A percentile compares a stretch with the other conserved stretches of the same genome.
These are phyloP conservation scores for Leptinotarsa texana DNA, from an alignment of 1,140 invertebrate species.

Conservation along the genomic window DNA sequence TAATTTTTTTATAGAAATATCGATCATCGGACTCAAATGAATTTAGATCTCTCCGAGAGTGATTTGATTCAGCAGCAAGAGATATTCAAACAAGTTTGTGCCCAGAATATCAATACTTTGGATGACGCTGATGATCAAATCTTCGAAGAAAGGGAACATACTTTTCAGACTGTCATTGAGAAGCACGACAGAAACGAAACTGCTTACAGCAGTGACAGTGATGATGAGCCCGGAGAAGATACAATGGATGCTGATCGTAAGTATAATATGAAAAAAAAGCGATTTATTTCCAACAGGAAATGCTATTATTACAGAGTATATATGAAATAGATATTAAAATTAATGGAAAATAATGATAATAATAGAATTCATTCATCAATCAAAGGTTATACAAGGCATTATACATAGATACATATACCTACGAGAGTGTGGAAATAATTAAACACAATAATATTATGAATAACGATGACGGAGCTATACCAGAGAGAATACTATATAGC, in stretches of 20 bases:
- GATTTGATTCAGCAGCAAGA: conserved; percentile 58
- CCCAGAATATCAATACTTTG: conserved; percentile 57
- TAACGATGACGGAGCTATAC: too few relatives aligned
- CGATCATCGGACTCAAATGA: conserved; percentile 59
- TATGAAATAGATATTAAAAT: too few relatives aligned
- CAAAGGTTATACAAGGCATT: too few relatives aligned
- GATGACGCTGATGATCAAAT: conserved; percentile 62
- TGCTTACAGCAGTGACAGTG: conserved; percentile 47
- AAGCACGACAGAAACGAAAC: conserved; percentile 53
- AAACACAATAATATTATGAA: too few relatives aligned
- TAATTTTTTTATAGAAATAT: conserved; percentile 47
- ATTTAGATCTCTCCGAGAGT: conserved; percentile 58
- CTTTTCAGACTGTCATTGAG: conserved; percentile 58
- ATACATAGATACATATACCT: too few relatives aligned
- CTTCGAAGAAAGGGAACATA: conserved; percentile 57
- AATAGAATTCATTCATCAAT: too few relatives aligned
- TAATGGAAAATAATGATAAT: too few relatives aligned
- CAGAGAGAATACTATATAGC: too few relatives aligned
- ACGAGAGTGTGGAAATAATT: too few relatives aligned
- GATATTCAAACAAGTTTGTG: conserved; percentile 63
- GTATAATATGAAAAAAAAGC: conserved; percentile 18
- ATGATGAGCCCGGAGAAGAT: conserved; percentile 47
- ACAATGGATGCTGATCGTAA: conserved; percentile 52
- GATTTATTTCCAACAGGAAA: too few relatives aligned
- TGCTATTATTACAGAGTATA: too few relatives aligned